Evolutionary conservation across 2,888 invertebrate species (phyloP).

Genomic region (Synergus umbraculus): DNA sequence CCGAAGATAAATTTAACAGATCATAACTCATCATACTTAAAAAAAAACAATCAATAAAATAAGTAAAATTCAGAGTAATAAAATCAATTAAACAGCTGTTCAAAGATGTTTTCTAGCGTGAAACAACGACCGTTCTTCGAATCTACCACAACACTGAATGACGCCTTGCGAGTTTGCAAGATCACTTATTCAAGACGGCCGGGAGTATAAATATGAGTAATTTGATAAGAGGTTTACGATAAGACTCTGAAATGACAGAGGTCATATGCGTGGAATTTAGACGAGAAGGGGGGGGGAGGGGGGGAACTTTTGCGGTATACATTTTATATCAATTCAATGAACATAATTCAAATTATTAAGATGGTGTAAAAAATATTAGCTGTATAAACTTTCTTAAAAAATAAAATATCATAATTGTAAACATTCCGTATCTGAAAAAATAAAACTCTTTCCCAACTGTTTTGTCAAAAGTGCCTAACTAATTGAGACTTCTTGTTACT

Average conservation of each 20-base stretch:
- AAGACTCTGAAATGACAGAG: constrained; percentile 20
- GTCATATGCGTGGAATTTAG: constrained; percentile 3
- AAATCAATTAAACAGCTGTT: neutral
- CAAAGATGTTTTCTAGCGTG: neutral
- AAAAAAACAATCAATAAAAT: neutral
- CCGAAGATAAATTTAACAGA: constrained; percentile 11
- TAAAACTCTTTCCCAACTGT: too few relatives aligned
- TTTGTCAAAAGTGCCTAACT: too few relatives aligned
- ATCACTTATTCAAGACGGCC: neutral
- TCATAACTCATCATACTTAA: constrained; percentile 27
- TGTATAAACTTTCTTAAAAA: too few relatives aligned
- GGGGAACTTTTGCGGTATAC: constrained; percentile 1
- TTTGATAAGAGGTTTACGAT: constrained; percentile 37
- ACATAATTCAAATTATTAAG: neutral
- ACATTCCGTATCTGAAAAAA: too few relatives aligned
- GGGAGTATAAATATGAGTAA: constrained; percentile 23
- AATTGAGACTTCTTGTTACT: neutral
- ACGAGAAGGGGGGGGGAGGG: neutral
- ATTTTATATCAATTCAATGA: neutral
- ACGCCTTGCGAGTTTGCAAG: constrained; percentile 10
- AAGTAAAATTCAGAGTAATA: neutral
- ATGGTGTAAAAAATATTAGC: neutral
- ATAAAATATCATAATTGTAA: too few relatives aligned
- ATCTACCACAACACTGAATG: constrained; percentile 34
- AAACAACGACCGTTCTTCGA: constrained; percentile 8